A percentile compares a stretch with the other conserved stretches of the same genome.
Conservation (phyloP, 2,113 vertebrate species). For the Notothenia rossii region DNA sequence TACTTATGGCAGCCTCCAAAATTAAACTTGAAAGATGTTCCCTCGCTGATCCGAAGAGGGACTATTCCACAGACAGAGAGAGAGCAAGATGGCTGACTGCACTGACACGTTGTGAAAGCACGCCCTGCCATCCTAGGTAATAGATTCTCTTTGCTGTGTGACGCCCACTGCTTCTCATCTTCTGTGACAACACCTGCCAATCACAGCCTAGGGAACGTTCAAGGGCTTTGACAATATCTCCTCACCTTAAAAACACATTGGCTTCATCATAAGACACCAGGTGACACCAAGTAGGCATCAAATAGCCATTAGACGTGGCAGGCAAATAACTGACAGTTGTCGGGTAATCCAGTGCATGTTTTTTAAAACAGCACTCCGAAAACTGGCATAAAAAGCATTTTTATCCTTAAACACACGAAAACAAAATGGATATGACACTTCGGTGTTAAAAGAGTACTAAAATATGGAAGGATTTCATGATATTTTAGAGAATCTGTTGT, state of each 20-base stretch:
- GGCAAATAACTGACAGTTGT: conserved; percentile 19
- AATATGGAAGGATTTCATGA: conserved; percentile 40
- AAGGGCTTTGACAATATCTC: conserved; percentile 71
- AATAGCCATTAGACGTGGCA: conserved; percentile 65
- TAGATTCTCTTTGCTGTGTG: conserved; percentile 72
- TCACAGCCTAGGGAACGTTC: conserved; percentile 67
- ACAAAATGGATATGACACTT: conserved; percentile 70
- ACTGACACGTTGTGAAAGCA: conserved; percentile 69
- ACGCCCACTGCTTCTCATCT: conserved; percentile 69
- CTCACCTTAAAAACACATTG: conserved; percentile 76
- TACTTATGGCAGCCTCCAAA: conserved; percentile 60
- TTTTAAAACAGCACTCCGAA: conserved; percentile 24
- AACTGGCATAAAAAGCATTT: conserved; percentile 41
- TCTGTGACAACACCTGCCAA: conserved; percentile 75
- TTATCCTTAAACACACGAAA: conserved; percentile 40
- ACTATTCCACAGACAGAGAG: conserved; percentile 49
- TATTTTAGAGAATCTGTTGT: conserved; percentile 19
- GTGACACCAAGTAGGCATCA: conserved; percentile 57
- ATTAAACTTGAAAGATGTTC: conserved; percentile 72
- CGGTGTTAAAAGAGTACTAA: conserved; percentile 40
- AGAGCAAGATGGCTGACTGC: conserved; percentile 76
- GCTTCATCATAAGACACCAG: conserved; percentile 53
- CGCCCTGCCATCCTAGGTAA: conserved; percentile 66
- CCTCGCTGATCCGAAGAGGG: conserved; percentile 47
- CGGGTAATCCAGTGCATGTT: conserved; percentile 35